Evolutionary conservation across 2,888 invertebrate species (phyloP), one percentile per base, ranked within the genome.

Genomic region (Bugulina stolonifera): DNA sequence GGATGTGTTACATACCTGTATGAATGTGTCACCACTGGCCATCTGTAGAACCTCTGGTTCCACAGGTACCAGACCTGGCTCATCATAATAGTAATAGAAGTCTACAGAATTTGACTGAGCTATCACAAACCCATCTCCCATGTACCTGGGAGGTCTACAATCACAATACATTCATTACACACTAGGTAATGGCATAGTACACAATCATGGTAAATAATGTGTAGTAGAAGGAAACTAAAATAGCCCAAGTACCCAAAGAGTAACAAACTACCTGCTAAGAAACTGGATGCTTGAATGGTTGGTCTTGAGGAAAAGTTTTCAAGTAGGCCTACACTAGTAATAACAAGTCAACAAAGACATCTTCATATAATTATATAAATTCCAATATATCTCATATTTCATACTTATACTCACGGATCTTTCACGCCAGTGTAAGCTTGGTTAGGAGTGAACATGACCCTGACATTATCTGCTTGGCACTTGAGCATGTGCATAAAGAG

Each of bases 51-150:
- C 89, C 76, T 94, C 93, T 0, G 94, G 95, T 80, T 93, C 91
- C 80, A 93, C 92, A 0, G 94, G 94, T 1, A 96, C 95, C 71
- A 93, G 84, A 1, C 89, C 96, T 71, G 95, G 91, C 83, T 97
- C 94, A 85, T 99, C 98, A 92, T 96, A 94, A 81, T 95, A 96
- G 85, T 94, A 96, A 84, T 96, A 96, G 32, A 97, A 88, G 82
- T 96, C 93, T 79, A 97, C 90, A 81, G 92, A 91, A 82, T 96
- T 96, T 1, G 95, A 93, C 82, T 95, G 95, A 87, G 98, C 90
- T 14, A 99, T 90, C 0, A 96, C 96, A 86, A 98, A 98, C 0
- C 97, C 98, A 86, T 96, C 96, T 1, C 98, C 98, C 97, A 98
- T 98, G 80, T 93, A 95, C 70, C 93, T 86, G 0, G 98, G 98